These are phyloP conservation scores for Octomys mimax DNA, from an alignment of 2,797 vertebrate species.

Conservation along the genomic window DNA sequence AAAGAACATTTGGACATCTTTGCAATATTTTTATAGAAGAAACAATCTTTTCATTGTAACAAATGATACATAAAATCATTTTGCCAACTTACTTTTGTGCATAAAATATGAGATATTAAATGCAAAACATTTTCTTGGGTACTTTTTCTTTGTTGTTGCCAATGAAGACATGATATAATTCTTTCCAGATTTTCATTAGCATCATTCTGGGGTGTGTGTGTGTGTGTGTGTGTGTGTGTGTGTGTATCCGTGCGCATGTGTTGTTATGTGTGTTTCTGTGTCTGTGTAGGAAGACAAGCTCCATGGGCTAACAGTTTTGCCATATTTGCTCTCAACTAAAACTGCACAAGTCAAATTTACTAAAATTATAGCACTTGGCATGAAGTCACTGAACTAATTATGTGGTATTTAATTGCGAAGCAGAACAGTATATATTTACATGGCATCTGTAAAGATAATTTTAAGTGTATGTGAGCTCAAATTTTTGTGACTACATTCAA, in stretches of 20 bases:
- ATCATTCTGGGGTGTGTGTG: conserved; percentile 68
- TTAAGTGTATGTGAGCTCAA: conserved; percentile 23
- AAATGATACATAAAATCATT: conserved; percentile 55
- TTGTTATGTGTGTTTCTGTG: background rate
- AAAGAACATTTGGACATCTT: conserved; percentile 76
- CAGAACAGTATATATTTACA: conserved; percentile 65
- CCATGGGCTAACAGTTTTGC: conserved; percentile 77
- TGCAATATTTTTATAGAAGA: conserved; percentile 75
- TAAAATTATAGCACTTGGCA: conserved; percentile 78
- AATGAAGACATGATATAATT: conserved; percentile 86
- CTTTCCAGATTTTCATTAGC: conserved; percentile 86
- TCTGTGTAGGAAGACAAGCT: background rate
- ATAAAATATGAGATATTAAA: conserved; percentile 86
- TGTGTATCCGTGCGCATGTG: background rate
- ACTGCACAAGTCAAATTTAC: conserved; percentile 78
- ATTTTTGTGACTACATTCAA: conserved; percentile 72
- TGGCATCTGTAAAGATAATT: conserved; percentile 64
- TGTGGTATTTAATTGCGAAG: conserved; percentile 72
- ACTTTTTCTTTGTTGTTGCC: conserved; percentile 87
- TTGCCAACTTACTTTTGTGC: conserved; percentile 69
- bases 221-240: background rate
- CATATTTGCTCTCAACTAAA: conserved; percentile 81
- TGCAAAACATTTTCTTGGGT: conserved; percentile 84
- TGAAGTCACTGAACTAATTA: conserved; percentile 78
- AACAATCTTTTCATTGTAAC: conserved; percentile 73